Conservation (phyloP, 2,888 invertebrate genomes). For the Scaptomyza reducta region DNA sequence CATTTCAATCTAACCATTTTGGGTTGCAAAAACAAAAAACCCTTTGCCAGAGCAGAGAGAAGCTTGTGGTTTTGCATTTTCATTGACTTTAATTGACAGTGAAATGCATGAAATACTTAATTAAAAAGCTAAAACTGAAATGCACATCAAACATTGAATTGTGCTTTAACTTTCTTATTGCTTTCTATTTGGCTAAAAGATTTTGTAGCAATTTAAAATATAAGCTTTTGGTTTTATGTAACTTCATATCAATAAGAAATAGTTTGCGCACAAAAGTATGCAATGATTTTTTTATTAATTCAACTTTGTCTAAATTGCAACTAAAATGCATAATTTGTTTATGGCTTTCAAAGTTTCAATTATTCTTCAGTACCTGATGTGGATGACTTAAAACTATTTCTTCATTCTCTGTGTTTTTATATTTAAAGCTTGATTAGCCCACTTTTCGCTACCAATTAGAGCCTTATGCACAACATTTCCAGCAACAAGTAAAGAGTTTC, state of each 20-base stretch:
- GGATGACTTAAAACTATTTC: too few relatives aligned
- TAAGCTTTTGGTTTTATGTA: background rate
- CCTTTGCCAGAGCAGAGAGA: background rate
- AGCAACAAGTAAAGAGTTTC: constrained; percentile 58
- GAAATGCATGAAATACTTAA: background rate
- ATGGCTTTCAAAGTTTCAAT: too few relatives aligned
- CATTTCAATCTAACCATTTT: background rate
- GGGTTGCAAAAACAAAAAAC: background rate
- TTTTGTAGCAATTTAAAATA: background rate
- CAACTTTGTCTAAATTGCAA: too few relatives aligned
- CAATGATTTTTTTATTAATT: background rate
- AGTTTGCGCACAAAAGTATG: constrained; percentile 4
- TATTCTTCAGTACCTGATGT: too few relatives aligned
- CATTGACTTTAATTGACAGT: background rate
- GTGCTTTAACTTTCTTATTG: background rate
- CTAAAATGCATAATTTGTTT: too few relatives aligned
- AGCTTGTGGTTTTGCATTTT: background rate
- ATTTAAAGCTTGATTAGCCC: constrained; percentile 52
- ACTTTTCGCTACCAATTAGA: constrained; percentile 52
- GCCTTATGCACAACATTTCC: constrained; percentile 3
- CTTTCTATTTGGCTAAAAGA: background rate
- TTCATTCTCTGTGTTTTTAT: background rate
- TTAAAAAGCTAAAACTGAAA: background rate
- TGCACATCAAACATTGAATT: background rate
- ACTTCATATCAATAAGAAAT: background rate